Evolutionary conservation across 2,888 invertebrate species (phyloP), one percentile per base, ranked within the genome.

Genomic region (Aleiodes testaceus): DNA sequence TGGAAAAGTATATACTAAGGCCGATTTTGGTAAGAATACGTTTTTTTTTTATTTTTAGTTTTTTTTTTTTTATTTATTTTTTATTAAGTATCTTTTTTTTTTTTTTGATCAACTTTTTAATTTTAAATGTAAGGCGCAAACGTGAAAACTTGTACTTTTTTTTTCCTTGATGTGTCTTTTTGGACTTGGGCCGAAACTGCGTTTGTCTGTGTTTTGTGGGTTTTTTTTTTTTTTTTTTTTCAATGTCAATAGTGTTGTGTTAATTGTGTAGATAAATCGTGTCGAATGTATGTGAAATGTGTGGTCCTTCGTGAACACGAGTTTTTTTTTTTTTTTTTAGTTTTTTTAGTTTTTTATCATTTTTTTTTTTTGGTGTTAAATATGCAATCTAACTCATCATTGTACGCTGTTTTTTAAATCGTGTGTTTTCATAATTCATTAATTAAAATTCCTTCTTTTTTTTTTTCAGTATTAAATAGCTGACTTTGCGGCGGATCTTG

Each of bases 81-180:
- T 59, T 59, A 42, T 61, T 61, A 42, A 42, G 42, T 55, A 53
- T 47, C 42, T 53, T 77, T 78, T 75, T 78, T 65, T 67, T 52
- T 68, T 79, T 84, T 86, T 85, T 86, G 85, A 85, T 86, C 84
- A 85, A 85, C 83, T 85, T 85, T 63, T 86, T 86, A 84, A 84
- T 85, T 85, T 85, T 85, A 85, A 59, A 84, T 85, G 83, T 86
- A 86, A 86, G 86, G 86, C 86, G 86, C 86, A 86, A 82, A 86
- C 85, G 86, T 86, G 86, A 86, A 85, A 85, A 86, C 85, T 86
- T 86, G 85, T 86, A 85, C 85, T 86, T 86, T 86, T 84, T 85
- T 85, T 86, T 86, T 85, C 84, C 85, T 85, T 85, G 84, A 85
- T 85, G 85, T 85, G 85, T 85, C 84, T 85, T 74, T 77, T 85